A percentile compares a stretch with the other conserved stretches of the same genome.
Evolutionary conservation across 2,888 invertebrate genomes (phyloP).

Genomic region (Heliconius ethilla): DNA sequence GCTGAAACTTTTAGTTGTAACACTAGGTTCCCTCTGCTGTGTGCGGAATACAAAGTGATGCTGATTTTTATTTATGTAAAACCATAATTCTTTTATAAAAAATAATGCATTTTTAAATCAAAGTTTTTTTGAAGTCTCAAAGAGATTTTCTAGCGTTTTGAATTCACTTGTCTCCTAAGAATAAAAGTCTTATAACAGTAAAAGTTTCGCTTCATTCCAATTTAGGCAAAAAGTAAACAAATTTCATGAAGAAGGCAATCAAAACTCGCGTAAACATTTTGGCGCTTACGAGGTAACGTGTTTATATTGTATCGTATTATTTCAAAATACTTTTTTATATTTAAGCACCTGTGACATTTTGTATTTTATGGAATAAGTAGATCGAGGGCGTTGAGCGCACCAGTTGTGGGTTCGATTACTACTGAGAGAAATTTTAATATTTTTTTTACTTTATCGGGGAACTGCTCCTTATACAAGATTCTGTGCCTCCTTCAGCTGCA

Average conservation of each 20-base stretch:
- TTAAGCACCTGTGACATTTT: neutral
- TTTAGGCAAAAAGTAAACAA: conserved; percentile 76
- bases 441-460: no score
- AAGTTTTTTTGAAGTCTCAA: neutral
- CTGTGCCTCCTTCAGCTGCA: no score
- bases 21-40: no score
- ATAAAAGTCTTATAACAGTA: conserved; percentile 62
- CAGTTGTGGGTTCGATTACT: no score
- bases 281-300: conserved; percentile 64
- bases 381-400: neutral
- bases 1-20: no score
- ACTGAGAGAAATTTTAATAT: no score
- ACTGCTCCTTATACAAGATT: no score
- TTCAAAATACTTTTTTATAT: neutral
- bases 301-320: conserved; percentile 25
- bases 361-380: neutral
- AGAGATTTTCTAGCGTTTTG: neutral
- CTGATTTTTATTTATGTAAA: no score
- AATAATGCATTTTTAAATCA: neutral
- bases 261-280: conserved; percentile 77
- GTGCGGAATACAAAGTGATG: no score
- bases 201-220: conserved; percentile 75
- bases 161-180: neutral
- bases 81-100: neutral
- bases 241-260: conserved; percentile 75